Evolutionary conservation across 2,113 vertebrate genomes (phyloP).

Genomic region (Paralichthys olivaceus): DNA sequence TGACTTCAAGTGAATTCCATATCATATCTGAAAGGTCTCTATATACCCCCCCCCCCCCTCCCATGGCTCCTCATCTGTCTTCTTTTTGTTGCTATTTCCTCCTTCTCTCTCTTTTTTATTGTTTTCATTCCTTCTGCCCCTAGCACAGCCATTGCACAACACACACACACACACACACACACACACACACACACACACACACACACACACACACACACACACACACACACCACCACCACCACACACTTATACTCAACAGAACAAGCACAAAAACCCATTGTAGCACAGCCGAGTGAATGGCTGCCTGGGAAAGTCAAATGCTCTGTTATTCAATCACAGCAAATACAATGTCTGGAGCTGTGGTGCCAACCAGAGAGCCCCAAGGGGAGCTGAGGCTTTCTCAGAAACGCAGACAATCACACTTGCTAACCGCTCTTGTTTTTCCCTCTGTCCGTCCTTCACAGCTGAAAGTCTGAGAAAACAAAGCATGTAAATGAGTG

Average conservation of each 20-base stretch:
- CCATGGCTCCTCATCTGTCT: slow-evolving; percentile 39
- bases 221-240: slow-evolving; percentile 18
- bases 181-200: too few relatives aligned
- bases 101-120: slow-evolving; percentile 10
- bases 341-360: slow-evolving; percentile 58
- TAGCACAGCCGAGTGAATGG: slow-evolving; percentile 44
- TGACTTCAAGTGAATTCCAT: slow-evolving; percentile 51
- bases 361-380: slow-evolving; percentile 51
- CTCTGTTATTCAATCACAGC: slow-evolving; percentile 54
- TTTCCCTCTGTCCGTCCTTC: slow-evolving; percentile 31
- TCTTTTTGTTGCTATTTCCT: slow-evolving; percentile 41
- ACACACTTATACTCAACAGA: slow-evolving; percentile 2
- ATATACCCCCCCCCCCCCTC: slow-evolving; percentile 11
- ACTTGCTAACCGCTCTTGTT: slow-evolving; percentile 45
- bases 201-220: slow-evolving; percentile 21
- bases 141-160: slow-evolving; percentile 24
- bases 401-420: slow-evolving; percentile 58
- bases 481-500: slow-evolving; percentile 14
- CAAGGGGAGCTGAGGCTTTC: slow-evolving; percentile 35
- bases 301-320: slow-evolving; percentile 59
- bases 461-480: slow-evolving; percentile 20
- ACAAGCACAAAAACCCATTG: slow-evolving; percentile 40
- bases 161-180: slow-evolving; percentile 40
- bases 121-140: slow-evolving; percentile 42
- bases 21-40: slow-evolving; percentile 39